Conservation (phyloP, 2,888 invertebrate genomes). For the Lepidochrysops patricia region DNA sequence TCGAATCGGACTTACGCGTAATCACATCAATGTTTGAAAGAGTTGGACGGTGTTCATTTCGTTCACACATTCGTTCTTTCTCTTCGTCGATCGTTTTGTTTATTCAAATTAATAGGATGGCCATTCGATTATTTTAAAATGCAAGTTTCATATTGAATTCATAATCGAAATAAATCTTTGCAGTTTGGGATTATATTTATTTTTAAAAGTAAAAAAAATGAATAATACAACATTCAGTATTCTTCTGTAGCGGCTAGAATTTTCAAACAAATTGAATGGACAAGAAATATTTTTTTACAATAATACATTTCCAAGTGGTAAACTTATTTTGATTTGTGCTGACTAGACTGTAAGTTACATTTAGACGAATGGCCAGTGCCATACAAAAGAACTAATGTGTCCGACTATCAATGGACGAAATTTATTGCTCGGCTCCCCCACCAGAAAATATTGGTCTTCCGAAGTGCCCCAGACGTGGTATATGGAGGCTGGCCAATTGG, state of each 20-base stretch:
- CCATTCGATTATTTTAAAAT: neutral
- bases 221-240: too few relatives aligned
- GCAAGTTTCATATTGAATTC: neutral
- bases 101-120: neutral
- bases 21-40: conserved; percentile 28
- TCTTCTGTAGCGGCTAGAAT: too few relatives aligned
- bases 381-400: conserved; percentile 67
- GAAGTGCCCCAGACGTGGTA: conserved; percentile 67
- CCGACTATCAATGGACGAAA: conserved; percentile 68
- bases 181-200: neutral
- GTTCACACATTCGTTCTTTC: conserved; percentile 12
- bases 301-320: too few relatives aligned
- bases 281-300: too few relatives aligned
- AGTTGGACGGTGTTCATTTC: conserved; percentile 21
- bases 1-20: conserved; percentile 34
- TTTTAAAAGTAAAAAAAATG: too few relatives aligned
- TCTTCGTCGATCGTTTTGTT: neutral
- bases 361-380: conserved; percentile 39
- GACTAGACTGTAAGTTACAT: neutral
- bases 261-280: too few relatives aligned
- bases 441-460: conserved; percentile 71
- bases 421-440: conserved; percentile 62
- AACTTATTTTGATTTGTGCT: neutral
- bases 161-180: neutral
- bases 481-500: conserved; percentile 38